Evolutionary conservation across 2,888 invertebrate genomes (phyloP).

Genomic region (Drosophila helvetica): DNA sequence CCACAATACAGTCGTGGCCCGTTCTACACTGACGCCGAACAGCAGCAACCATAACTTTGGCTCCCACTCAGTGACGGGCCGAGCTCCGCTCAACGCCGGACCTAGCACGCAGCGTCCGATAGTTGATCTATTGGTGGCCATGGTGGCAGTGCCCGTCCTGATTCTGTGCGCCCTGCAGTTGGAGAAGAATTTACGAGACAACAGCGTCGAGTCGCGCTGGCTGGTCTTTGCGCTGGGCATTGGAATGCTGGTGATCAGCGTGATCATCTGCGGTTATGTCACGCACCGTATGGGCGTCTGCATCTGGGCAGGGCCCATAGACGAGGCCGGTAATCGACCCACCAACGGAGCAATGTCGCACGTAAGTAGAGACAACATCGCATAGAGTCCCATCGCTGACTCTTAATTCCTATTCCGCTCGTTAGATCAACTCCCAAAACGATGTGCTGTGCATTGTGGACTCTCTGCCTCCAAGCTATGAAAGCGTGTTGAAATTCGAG

Average conservation of each 20-base stretch:
- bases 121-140: slow-evolving; percentile 83
- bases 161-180: slow-evolving; percentile 83
- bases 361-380: slow-evolving; percentile 58
- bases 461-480: slow-evolving; percentile 84
- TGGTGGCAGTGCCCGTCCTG: slow-evolving; percentile 84
- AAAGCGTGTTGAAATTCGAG: slow-evolving; percentile 83
- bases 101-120: slow-evolving; percentile 80
- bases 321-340: slow-evolving; percentile 78
- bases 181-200: slow-evolving; percentile 83
- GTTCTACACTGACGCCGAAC: slow-evolving; percentile 66
- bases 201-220: slow-evolving; percentile 82
- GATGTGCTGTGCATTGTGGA: slow-evolving; percentile 83
- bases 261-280: slow-evolving; percentile 84
- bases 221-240: slow-evolving; percentile 84
- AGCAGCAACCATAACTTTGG: slow-evolving; percentile 58
- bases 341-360: slow-evolving; percentile 67
- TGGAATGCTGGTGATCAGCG: slow-evolving; percentile 83
- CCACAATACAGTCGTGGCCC: slow-evolving; percentile 75
- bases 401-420: neutral
- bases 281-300: slow-evolving; percentile 84
- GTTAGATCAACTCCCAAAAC: slow-evolving; percentile 83
- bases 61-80: slow-evolving; percentile 16
- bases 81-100: slow-evolving; percentile 26
- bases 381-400: neutral
- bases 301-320: slow-evolving; percentile 84